Base-by-base conservation (phyloP, 2,888 invertebrate genomes). In the Acheta domesticus region DNA sequence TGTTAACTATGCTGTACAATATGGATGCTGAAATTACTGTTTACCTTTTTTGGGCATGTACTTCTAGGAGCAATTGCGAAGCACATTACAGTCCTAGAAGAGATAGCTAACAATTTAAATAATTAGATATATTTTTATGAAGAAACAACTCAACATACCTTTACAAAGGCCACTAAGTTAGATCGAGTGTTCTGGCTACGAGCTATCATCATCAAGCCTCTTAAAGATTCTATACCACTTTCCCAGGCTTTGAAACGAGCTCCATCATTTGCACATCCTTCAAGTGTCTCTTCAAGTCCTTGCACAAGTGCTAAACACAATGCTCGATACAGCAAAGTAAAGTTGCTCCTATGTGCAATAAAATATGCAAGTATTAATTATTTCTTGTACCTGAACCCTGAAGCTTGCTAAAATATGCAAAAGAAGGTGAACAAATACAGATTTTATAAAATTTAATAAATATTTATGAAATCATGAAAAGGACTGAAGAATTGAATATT, bases 291-390 rank as follows among this genome's bases (percentile, higher is more conserved):
- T 85, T 89, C 90, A 1, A 91, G 86, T 2, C 91, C 88, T 81
- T 89, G 89, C 73, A 90, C 88, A 14, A 94, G 84, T 14, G 91
- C 89, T 81, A 88, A 88, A 79, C 93, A 93, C 1, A 94, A 83
- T 81, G 91, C 91, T 83, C 91, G 90, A 83, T 91, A 93, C 5
- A 94, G 86, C 82, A 93, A 87, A 12, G 92, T 89, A 83, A 94
- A 93, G 85, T 91, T 93, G 0, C 86, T 86, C 85, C 87, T 89
- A 62, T 62, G 62, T 14, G 74, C 48, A 74, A 74, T 21, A 74
- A 73, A 14, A 23, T 50, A 48, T 36, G 8, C 36, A 36, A 36
- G 36, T 8, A 8, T 8, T 36, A 36, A 36, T 36, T 36, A 36
- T 36, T 36, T 36, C 1, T 36, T 36, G 36, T 36, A 36, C 8